phyloP scores from a whole-genome alignment of 2,888 invertebrate species.

The Epinotia ramella region DNA sequence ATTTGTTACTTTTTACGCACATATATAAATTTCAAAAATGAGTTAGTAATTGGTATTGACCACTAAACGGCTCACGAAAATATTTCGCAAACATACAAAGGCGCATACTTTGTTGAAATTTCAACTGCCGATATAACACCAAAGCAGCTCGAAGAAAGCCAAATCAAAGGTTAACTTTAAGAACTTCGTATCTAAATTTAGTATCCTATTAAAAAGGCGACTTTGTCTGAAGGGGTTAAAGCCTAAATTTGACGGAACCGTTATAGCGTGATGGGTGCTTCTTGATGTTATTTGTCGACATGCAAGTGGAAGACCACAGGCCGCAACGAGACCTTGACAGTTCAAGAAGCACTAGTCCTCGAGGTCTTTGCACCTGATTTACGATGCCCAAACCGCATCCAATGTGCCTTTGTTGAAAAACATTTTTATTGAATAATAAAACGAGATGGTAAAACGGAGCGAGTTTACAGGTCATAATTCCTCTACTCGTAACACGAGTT shows the following conservation, averaged over 20 bases:
- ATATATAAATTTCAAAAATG: slow-evolving; percentile 12
- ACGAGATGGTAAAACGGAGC: slow-evolving; percentile 79
- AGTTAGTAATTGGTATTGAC: slow-evolving; percentile 28
- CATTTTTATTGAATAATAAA: slow-evolving; percentile 84
- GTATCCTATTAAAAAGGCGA: not conserved
- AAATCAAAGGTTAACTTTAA: not conserved
- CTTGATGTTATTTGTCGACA: not conserved
- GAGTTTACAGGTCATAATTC: slow-evolving; percentile 82
- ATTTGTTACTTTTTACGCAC: not conserved
- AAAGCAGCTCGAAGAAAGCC: slow-evolving; percentile 7
- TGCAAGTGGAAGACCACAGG: slow-evolving; percentile 41
- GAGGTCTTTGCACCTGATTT: slow-evolving; percentile 82
- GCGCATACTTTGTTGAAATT: slow-evolving; percentile 32
- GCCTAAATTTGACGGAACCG: not conserved
- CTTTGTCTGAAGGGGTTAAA: not conserved
- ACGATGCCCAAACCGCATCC: slow-evolving; percentile 79
- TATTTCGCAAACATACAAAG: slow-evolving; percentile 15
- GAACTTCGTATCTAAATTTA: not conserved
- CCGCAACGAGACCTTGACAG: slow-evolving; percentile 80
- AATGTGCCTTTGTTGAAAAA: slow-evolving; percentile 81
- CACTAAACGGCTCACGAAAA: slow-evolving; percentile 30
- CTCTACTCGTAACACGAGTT: slow-evolving; percentile 61
- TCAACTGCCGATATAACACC: slow-evolving; percentile 20
- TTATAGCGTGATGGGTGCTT: not conserved
- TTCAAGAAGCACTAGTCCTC: slow-evolving; percentile 76